Conservation (phyloP, 2,888 invertebrate genomes). For the Dorcus hopei region DNA sequence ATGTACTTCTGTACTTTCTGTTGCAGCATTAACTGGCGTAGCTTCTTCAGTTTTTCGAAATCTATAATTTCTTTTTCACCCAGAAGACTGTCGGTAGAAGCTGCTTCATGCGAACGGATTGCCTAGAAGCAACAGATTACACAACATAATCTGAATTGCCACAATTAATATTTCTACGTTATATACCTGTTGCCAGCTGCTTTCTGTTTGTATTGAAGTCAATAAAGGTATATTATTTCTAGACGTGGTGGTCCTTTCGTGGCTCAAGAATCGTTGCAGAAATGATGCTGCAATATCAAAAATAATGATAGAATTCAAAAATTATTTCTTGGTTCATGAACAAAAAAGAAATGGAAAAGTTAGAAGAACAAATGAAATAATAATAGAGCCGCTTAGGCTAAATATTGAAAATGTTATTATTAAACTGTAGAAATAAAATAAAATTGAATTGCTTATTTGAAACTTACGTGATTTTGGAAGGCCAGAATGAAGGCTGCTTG, state of each 20-base stretch:
- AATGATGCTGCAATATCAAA: neutral
- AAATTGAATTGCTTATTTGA: neutral
- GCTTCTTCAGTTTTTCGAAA: slow-evolving; percentile 33
- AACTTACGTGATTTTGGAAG: slow-evolving; percentile 3
- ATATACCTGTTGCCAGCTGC: neutral
- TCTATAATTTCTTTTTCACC: slow-evolving; percentile 20
- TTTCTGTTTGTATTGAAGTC: slow-evolving; percentile 3
- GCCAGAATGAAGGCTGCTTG: neutral
- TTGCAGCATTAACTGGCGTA: slow-evolving; percentile 28
- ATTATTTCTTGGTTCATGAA: too few species aligned
- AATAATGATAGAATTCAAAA: too few species aligned
- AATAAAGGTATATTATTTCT: slow-evolving; percentile 3
- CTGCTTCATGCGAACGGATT: too few species aligned
- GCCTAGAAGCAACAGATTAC: too few species aligned
- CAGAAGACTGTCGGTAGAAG: too few species aligned
- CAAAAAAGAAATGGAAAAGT: slow-evolving; percentile 6
- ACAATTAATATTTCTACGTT: neutral
- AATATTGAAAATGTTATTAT: too few species aligned
- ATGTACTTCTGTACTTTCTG: slow-evolving; percentile 31
- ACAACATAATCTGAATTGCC: neutral
- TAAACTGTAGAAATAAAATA: neutral
- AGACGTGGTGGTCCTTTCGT: neutral
- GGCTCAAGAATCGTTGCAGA: slow-evolving; percentile 3
- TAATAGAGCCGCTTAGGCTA: too few species aligned
- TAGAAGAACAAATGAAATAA: neutral